Conservation (phyloP, 2,113 vertebrate species). For the Ictalurus punctatus region DNA sequence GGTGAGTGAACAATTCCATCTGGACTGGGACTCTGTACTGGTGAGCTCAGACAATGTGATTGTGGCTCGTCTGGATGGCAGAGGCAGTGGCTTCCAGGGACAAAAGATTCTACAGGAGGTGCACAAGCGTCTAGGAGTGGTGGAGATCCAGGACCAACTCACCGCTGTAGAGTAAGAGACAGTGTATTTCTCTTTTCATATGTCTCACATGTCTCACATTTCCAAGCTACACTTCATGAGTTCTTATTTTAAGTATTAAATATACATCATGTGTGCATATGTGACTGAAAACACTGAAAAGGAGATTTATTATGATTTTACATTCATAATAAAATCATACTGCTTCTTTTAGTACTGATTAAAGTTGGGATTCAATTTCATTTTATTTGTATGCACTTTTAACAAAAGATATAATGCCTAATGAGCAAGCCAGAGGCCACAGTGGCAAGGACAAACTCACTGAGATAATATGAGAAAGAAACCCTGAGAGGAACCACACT, state of each 20-base stretch:
- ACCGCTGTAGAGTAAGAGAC: slow-evolving; percentile 84
- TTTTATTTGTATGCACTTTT: not conserved
- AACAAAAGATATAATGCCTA: not conserved
- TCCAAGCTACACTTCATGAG: not conserved
- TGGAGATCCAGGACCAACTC: slow-evolving; percentile 92
- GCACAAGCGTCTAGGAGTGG: slow-evolving; percentile 82
- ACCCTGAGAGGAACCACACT: too few species aligned
- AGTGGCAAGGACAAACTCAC: not conserved
- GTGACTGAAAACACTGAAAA: not conserved
- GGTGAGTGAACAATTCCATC: slow-evolving; percentile 85
- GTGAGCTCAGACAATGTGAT: slow-evolving; percentile 88
- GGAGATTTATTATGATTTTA: not conserved
- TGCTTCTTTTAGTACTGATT: not conserved
- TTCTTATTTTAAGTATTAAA: not conserved
- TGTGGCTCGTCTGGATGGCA: slow-evolving; percentile 89
- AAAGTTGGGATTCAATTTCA: not conserved
- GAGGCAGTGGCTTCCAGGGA: slow-evolving; percentile 92
- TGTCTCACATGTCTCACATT: not conserved
- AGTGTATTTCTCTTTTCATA: not conserved
- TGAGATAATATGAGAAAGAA: not conserved
- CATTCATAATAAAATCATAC: not conserved
- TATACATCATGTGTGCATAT: not conserved
- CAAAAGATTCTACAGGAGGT: slow-evolving; percentile 92
- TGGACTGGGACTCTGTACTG: slow-evolving; percentile 94
- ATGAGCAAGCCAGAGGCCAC: not conserved